phyloP scores from a whole-genome alignment of 2,888 invertebrate genomes.

The Mythimna albipuncta region DNA sequence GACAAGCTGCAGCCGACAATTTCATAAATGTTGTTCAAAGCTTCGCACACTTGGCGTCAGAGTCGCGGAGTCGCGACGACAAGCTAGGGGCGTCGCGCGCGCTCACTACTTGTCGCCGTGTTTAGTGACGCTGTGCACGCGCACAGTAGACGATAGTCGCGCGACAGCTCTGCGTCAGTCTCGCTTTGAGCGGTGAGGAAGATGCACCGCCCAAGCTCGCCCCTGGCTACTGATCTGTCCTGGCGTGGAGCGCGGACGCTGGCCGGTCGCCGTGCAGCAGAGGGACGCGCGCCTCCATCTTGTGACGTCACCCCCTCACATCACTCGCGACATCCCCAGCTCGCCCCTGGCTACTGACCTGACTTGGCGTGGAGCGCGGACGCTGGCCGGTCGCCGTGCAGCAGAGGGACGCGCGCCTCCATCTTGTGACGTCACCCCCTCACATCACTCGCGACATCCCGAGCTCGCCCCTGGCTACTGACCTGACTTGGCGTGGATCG shows the following conservation, averaged over 20 bases:
- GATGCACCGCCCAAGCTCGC: not conserved
- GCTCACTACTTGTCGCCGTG: too few relatives aligned
- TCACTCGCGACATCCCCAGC: conserved; percentile 29
- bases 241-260: conserved; percentile 67
- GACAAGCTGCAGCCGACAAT: too few relatives aligned
- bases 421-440: conserved; percentile 44
- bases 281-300: conserved; percentile 78
- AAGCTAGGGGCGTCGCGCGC: too few relatives aligned
- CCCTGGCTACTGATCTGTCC: conserved; percentile 41
- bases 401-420: conserved; percentile 77
- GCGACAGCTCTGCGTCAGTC: too few relatives aligned
- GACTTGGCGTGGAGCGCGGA: conserved; percentile 68
- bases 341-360: conserved; percentile 19
- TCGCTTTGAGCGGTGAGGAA: too few relatives aligned
- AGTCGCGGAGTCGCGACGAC: too few relatives aligned
- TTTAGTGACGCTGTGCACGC: too few relatives aligned
- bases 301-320: conserved; percentile 53
- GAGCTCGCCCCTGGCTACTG: not conserved
- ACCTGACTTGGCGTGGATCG: conserved; percentile 68
- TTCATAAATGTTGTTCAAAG: too few relatives aligned
- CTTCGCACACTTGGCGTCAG: too few relatives aligned
- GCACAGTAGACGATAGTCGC: too few relatives aligned
- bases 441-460: conserved; percentile 48
- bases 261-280: conserved; percentile 72
- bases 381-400: conserved; percentile 70